Evolutionary conservation across 2,113 vertebrate genomes (phyloP).

Genomic region (Athene cunicularia): DNA sequence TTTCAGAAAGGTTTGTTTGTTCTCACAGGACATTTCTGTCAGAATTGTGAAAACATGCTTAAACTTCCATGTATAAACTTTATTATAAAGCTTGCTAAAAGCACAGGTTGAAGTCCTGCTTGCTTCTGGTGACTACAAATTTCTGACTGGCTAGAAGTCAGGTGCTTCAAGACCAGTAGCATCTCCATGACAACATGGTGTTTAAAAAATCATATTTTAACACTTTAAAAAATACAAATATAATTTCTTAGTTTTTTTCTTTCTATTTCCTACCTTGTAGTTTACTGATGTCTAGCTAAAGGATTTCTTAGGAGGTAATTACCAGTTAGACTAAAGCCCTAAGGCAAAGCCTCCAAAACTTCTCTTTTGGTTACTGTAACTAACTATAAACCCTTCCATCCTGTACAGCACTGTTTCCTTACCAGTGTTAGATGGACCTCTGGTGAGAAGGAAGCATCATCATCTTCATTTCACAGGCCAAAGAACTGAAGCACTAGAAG

Average conservation of each 20-base stretch:
- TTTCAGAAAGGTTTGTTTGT: background rate
- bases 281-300: background rate
- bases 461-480: background rate
- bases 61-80: background rate
- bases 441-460: background rate
- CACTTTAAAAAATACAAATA: rapidly evolving
- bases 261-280: background rate
- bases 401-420: background rate
- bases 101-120: background rate
- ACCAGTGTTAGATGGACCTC: background rate
- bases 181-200: background rate
- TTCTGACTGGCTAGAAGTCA: background rate
- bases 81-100: background rate
- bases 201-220: background rate
- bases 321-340: background rate
- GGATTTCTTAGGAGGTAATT: background rate
- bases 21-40: background rate
- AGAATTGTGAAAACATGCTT: background rate
- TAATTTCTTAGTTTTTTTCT: background rate
- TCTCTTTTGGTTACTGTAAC: background rate
- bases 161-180: background rate
- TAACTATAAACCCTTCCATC: background rate
- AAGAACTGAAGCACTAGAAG: background rate
- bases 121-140: background rate
- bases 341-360: background rate